phyloP scores from a whole-genome alignment of 2,797 vertebrate genomes.

The Periparus ater region DNA sequence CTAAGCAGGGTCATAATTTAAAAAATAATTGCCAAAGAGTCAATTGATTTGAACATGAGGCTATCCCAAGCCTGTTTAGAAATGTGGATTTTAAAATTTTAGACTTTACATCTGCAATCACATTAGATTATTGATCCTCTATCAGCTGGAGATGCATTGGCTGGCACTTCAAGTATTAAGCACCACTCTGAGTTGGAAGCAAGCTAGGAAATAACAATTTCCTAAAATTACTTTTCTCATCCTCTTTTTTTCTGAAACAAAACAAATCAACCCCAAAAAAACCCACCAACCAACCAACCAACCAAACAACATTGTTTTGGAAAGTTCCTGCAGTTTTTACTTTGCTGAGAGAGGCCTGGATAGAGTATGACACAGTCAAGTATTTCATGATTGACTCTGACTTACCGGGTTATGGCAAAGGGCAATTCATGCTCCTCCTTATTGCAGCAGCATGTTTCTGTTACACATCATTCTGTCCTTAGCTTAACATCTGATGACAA shows the following conservation, averaged over 20 bases:
- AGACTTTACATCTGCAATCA: background rate
- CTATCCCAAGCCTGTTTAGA: background rate
- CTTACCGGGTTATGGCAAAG: background rate
- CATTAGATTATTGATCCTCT: background rate
- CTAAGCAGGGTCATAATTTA: background rate
- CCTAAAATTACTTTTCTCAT: background rate
- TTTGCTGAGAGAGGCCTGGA: background rate
- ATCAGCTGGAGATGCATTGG: background rate
- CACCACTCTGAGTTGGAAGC: background rate
- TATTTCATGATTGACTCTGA: background rate
- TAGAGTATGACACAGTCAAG: background rate
- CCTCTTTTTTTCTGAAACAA: background rate
- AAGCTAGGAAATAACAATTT: background rate
- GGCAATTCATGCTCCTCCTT: background rate
- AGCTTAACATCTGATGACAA: conserved; percentile 51
- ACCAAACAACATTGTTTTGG: background rate
- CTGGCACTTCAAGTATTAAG: background rate
- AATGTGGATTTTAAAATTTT: background rate
- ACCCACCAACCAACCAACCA: background rate
- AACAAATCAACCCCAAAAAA: background rate
- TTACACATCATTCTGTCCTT: conserved; percentile 33
- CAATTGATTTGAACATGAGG: background rate
- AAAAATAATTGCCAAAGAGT: background rate
- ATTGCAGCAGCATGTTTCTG: background rate
- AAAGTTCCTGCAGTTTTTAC: background rate